phyloP scores from a whole-genome alignment of 2,113 vertebrate genomes.

The Thalassoma bifasciatum region DNA sequence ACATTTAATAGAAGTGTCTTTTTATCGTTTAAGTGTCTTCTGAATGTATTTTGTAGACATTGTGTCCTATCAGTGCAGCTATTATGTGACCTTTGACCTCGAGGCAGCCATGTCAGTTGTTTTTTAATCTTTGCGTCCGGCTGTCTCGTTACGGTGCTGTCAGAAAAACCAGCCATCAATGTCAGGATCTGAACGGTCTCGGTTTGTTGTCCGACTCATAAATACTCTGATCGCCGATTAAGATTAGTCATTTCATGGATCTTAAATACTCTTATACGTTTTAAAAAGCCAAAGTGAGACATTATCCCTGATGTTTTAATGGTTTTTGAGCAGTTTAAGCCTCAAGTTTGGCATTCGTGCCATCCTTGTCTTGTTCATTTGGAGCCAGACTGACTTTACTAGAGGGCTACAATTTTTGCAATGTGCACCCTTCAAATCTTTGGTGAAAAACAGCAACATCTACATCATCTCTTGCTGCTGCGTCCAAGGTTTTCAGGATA shows the following conservation, averaged over 20 bases:
- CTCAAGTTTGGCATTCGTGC: not conserved
- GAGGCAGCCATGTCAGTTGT: not conserved
- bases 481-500: too few species aligned
- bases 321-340: not conserved
- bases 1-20: slow-evolving; percentile 20
- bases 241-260: not conserved
- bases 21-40: not conserved
- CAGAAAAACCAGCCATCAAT: not conserved
- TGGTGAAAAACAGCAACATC: too few species aligned
- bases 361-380: not conserved
- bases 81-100: slow-evolving; percentile 1
- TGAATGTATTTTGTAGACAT: slow-evolving; percentile 6
- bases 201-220: not conserved
- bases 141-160: not conserved
- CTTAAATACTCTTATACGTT: not conserved
- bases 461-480: too few species aligned
- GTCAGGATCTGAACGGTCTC: not conserved
- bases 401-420: too few species aligned
- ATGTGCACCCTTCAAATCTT: too few species aligned
- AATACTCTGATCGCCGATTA: not conserved
- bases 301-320: not conserved
- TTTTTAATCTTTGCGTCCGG: slow-evolving; percentile 2
- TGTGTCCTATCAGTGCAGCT: slow-evolving; percentile 21
- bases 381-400: not conserved
- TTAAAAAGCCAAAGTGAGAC: not conserved